phyloP scores from a whole-genome alignment of 2,113 vertebrate genomes.

The Dolichallabes microphthalmus region DNA sequence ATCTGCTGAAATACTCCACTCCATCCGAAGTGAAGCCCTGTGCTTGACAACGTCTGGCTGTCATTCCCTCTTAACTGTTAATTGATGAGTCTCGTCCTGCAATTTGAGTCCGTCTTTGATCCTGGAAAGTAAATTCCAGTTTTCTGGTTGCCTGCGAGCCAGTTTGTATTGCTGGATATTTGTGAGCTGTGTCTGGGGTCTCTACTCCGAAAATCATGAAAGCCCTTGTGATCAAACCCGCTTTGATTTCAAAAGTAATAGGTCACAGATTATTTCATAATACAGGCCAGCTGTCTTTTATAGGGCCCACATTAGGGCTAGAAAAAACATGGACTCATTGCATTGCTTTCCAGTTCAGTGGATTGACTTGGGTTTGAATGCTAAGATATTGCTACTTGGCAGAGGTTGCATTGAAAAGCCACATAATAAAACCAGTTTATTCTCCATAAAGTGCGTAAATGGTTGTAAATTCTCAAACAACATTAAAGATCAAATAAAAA shows the following conservation, averaged over 20 bases:
- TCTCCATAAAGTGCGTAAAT: neutral
- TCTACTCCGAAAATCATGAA: constrained; percentile 40
- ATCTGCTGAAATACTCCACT: neutral
- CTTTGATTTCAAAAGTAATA: constrained; percentile 57
- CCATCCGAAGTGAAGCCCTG: neutral
- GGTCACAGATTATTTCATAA: constrained; percentile 57
- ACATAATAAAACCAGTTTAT: neutral
- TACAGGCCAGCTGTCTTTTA: constrained; percentile 54
- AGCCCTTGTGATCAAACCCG: constrained; percentile 46
- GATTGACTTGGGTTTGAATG: constrained; percentile 1
- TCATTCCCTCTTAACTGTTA: neutral
- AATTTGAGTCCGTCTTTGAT: constrained; percentile 32
- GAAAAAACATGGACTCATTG: constrained; percentile 25
- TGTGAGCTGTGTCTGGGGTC: constrained; percentile 38
- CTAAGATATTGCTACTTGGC: constrained; percentile 23
- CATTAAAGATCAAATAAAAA: constrained; percentile 13
- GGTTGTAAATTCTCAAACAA: neutral
- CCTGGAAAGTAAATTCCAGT: constrained; percentile 28
- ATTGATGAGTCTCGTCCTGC: constrained; percentile 6
- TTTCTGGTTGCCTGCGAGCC: constrained; percentile 27
- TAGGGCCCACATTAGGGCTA: constrained; percentile 39
- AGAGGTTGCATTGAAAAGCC: constrained; percentile 11
- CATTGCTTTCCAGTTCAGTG: constrained; percentile 14
- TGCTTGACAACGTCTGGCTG: neutral
- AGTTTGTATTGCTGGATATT: constrained; percentile 39